Evolutionary conservation across 2,113 vertebrate species (phyloP), one percentile per base, ranked within the genome.

Genomic region (Uropsilus gracilis): DNA sequence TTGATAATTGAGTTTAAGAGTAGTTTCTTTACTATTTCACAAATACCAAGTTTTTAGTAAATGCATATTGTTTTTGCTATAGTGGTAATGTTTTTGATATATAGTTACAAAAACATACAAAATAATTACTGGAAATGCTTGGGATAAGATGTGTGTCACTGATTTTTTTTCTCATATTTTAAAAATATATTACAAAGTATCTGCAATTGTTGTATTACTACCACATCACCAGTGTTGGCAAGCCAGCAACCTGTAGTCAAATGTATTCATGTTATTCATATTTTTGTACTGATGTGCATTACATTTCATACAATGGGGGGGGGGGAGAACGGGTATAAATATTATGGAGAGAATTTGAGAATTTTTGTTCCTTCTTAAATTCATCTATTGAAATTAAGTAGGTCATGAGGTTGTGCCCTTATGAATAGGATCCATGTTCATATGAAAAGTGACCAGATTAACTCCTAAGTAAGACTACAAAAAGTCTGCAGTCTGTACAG

Each of bases 11-110:
- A 2, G 16, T 73, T 85, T 50, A 90, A 16, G 94, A 90, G 26
- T 64, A 83, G 34, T 63, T 83, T 95, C 30, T 71, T 16, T 50
- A 95, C 24, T 44, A 34, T 32, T 92, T 95, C 34, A 81, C 34
- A 4, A 77, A 50, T 42, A 77, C 11, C 30, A 90, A 75, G 28
- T 30, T 90, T 68, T 94, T 72, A 84, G 37, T 42, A 85, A 72
- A 44, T 61, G 4, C 75, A 91, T 22, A 86, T 0, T 57, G 1
- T 34, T 84, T 32, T 68, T 34, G 42, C 80, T 64, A 42, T 2
- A 90, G 57, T 64, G 12, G 72, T 37, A 12, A 57, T 44, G 82
- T 53, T 76, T 50, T 59, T 8, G 26, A 78, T 63, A 75, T n/a
- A 42, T 53, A 16, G 12, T 34, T 46, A 16, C 39, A 39, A 90